Evolutionary conservation across 2,888 invertebrate genomes (phyloP).

Genomic region (Ptilodon capucinus): DNA sequence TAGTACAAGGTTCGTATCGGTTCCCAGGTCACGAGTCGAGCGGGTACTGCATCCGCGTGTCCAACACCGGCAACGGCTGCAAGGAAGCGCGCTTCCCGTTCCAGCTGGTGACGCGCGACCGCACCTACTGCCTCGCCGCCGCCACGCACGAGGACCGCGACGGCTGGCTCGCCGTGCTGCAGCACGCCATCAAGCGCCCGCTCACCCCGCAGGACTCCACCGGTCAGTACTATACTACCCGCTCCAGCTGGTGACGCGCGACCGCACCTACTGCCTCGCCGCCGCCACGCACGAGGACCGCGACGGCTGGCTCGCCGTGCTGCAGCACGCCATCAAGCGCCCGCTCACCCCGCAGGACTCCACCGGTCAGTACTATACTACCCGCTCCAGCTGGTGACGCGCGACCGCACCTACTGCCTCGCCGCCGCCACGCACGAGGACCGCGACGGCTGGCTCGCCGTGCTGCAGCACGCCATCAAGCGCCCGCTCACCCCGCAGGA

Average conservation of each 20-base stretch:
- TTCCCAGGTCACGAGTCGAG: conserved; percentile 86
- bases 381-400: conserved; percentile 85
- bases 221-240: conserved; percentile 66
- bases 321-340: conserved; percentile 88
- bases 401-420: conserved; percentile 28
- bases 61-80: conserved; percentile 79
- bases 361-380: conserved; percentile 75
- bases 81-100: conserved; percentile 91
- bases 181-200: conserved; percentile 88
- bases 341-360: conserved; percentile 91
- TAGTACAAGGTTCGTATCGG: no score
- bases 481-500: conserved; percentile 91
- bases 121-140: conserved; percentile 89
- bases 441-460: background rate
- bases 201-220: conserved; percentile 90
- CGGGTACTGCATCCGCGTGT: conserved; percentile 87
- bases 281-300: background rate
- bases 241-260: conserved; percentile 85
- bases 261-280: conserved; percentile 28
- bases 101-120: conserved; percentile 90
- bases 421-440: background rate
- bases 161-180: conserved; percentile 90
- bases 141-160: conserved; percentile 89
- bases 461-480: conserved; percentile 88
- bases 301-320: conserved; percentile 38